Base-by-base conservation (phyloP, 2,113 vertebrate species). In the Notarius quadriscutis region DNA sequence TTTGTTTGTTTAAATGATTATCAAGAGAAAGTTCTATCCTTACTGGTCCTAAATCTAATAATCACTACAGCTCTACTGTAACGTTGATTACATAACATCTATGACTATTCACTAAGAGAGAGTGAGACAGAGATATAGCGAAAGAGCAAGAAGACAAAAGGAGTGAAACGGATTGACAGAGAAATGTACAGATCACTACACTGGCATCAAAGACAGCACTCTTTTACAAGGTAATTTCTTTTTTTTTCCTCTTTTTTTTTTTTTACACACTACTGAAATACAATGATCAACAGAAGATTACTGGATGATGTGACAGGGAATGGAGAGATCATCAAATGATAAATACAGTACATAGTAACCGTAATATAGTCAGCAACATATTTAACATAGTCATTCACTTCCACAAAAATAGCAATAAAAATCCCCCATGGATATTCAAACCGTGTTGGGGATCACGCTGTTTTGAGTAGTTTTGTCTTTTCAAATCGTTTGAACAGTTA, bases 1-100 rank as follows among this genome's bases (percentile, higher is more conserved):
- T 30, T 69, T 67, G 83, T 79, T 94, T 96, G 62, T 91, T 89
- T 96, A 96, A 89, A 87, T 92, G 84, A 91, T 90, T 91, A 90
- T 96, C 96, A 96, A 97, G 96, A 97, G 96, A 97, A 97, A 97
- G 96, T 96, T 96, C 96, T 97, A 97, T 97, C 96, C 96, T 97
- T 97, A 97, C 96, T 96, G 96, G 96, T 97, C 96, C 97, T 97
- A 97, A 96, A 97, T 96, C 95, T 96, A 95, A 89, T 92, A 96
- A 91, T 95, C 95, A 95, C 96, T 97, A 97, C 95, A 95, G 94
- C 96, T 97, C 97, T 92, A 92, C 96, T 95, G 95, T 96, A 96
- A 95, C 94, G 94, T 97, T 96, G 96, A 96, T 95, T 97, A 97
- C 95, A 89, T 95, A 96, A 97, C 95, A 96, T 92, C 96, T 97